A percentile compares a stretch with the other conserved stretches of the same genome.
Evolutionary conservation across 2,113 vertebrate species (phyloP).

Genomic region (Eublepharis macularius): DNA sequence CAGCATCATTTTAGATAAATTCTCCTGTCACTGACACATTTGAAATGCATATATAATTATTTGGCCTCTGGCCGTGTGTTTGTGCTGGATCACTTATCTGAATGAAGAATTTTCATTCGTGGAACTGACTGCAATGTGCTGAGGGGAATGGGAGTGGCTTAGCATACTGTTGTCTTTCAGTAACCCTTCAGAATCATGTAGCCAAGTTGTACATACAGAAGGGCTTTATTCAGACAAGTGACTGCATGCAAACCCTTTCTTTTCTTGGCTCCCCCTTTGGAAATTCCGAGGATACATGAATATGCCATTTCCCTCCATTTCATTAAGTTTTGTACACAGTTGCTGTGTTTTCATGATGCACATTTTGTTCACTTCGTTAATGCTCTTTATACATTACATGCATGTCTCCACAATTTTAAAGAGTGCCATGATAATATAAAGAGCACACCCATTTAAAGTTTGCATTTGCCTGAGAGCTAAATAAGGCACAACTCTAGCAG

Average conservation of each 20-base stretch:
- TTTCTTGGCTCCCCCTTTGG: neutral
- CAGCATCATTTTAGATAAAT: constrained; percentile 11
- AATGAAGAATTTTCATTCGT: neutral
- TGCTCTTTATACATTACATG: too few species aligned
- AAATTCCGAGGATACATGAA: too few species aligned
- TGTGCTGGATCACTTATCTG: neutral
- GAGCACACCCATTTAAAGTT: neutral
- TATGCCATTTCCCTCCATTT: too few species aligned
- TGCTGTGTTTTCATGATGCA: too few species aligned
- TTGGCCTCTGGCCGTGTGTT: neutral
- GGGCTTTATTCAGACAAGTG: neutral
- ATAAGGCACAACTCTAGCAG: neutral
- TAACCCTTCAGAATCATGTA: neutral
- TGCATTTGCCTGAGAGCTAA: neutral
- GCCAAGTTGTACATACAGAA: neutral
- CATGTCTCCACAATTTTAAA: neutral
- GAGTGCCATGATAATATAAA: neutral
- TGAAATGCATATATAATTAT: constrained; percentile 10
- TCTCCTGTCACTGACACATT: neutral
- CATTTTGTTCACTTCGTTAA: too few species aligned
- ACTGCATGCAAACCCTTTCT: neutral
- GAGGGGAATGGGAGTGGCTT: neutral
- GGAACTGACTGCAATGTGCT: neutral
- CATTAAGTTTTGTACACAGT: too few species aligned
- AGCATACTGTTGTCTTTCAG: neutral